Evolutionary conservation across 1,140 invertebrate genomes (phyloP), one percentile per base, ranked within the genome.

Genomic region (Cyrtorhinus lividipennis): DNA sequence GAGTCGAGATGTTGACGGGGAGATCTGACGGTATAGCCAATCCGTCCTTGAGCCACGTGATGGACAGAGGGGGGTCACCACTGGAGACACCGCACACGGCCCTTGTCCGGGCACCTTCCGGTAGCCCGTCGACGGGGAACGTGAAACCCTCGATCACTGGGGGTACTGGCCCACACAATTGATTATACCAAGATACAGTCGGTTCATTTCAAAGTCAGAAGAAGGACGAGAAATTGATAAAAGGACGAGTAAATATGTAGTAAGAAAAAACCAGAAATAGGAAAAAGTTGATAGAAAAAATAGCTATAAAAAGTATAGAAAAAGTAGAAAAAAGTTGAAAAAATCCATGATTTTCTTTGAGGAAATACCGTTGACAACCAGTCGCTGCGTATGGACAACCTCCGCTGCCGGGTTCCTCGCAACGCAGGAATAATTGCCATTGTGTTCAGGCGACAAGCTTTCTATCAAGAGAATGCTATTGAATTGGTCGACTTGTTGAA

Each of bases 1-100:
- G 76, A 73, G 81, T 79, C 72, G 84, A 83, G 65, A 86, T 78
- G 73, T 84, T 84, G 64, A 82, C 81, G 62, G 75, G 74, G 65
- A 73, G 74, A 59, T 62, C 15, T 20, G 61, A 79, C 77, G 77
- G 64, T 67, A 87, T 71, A 45, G 81, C 79, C 68, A 80, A 78
- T 69, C 81, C 84, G 72, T 88, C 84, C 79, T 88, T 88, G 60
- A 87, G 81, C 85, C 86, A 89, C 72, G 79, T 79, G 72, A 89
- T 83, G 67, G 79, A 80, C 25, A 89, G 73, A 45, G 87, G 87
- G 66, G 83, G 79, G 75, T 88, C 86, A 67, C 87, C 87, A 69
- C 84, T 82, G 73, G 85, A 86, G 68, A 91, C 86, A 67, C 86
- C 85, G 77, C 89, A 92, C 68, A 90, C 84, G 70, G 88, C 83